Conservation (phyloP, 2,797 vertebrate genomes). For the Cheirogaleus major region DNA sequence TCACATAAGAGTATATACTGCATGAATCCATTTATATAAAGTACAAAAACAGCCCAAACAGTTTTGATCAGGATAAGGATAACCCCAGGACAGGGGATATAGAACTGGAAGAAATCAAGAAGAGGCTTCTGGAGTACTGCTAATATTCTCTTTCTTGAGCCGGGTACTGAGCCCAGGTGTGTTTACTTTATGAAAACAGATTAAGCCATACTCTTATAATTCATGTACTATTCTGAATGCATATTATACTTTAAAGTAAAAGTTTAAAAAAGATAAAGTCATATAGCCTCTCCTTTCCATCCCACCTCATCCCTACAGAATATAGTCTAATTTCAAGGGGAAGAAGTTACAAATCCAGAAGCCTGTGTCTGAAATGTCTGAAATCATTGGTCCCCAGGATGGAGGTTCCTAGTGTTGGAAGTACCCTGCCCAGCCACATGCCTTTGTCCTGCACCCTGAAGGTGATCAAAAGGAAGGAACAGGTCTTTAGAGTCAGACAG, state of each 20-base stretch:
- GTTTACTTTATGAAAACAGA: not conserved
- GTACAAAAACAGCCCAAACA: not conserved
- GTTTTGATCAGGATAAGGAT: not conserved
- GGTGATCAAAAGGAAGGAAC: not conserved
- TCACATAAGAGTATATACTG: not conserved
- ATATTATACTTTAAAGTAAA: not conserved
- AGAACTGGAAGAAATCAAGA: not conserved
- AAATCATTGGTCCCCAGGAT: not conserved
- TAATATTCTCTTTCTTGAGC: not conserved
- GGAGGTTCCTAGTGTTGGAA: not conserved
- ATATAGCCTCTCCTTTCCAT: not conserved
- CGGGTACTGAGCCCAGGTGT: not conserved
- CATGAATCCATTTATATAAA: not conserved
- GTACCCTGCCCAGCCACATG: not conserved
- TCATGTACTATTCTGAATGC: not conserved
- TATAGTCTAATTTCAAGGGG: not conserved
- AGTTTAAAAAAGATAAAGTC: not conserved
- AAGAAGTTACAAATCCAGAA: not conserved
- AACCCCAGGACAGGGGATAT: not conserved
- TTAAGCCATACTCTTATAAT: not conserved
- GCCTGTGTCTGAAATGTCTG: not conserved
- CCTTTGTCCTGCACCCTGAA: not conserved
- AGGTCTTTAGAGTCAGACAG: not conserved
- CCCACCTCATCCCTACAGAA: not conserved
- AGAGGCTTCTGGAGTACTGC: not conserved